Percentiles rank a stretch among this genome's conserved stretches.
Conservation (phyloP, 2,888 invertebrate genomes). For the Drosophila meridiana region DNA sequence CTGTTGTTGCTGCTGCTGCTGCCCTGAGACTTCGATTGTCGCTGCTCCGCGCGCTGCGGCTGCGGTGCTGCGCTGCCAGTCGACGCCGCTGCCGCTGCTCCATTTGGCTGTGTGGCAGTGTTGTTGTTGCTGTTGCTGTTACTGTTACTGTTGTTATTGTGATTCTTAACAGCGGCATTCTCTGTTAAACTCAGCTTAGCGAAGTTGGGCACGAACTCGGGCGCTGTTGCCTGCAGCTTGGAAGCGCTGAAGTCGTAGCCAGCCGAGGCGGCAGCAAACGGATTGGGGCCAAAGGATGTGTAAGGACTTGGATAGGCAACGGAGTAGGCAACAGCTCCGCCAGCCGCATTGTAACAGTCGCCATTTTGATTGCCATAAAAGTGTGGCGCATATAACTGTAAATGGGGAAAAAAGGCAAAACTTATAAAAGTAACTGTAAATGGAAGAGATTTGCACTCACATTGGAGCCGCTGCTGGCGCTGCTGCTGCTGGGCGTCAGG, state of each 20-base stretch:
- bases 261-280: slow-evolving; percentile 58
- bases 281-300: slow-evolving; percentile 71
- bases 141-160: slow-evolving; percentile 13
- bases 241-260: slow-evolving; percentile 77
- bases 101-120: slow-evolving; percentile 59
- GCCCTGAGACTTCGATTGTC: slow-evolving; percentile 17
- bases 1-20: slow-evolving; percentile 12
- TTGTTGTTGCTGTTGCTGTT: slow-evolving; percentile 39
- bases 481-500: slow-evolving; percentile 26
- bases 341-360: slow-evolving; percentile 15
- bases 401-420: background rate
- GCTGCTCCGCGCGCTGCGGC: slow-evolving; percentile 10
- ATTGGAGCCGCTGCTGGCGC: slow-evolving; percentile 19
- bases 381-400: slow-evolving; percentile 38
- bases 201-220: slow-evolving; percentile 84
- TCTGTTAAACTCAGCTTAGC: slow-evolving; percentile 68
- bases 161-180: slow-evolving; percentile 3
- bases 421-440: background rate
- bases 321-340: background rate
- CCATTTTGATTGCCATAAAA: slow-evolving; percentile 50
- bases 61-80: background rate
- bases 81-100: slow-evolving; percentile 7
- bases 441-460: slow-evolving; percentile 1
- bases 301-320: slow-evolving; percentile 46
- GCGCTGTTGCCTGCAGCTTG: slow-evolving; percentile 82